Evolutionary conservation across 2,113 vertebrate species (phyloP).

Genomic region (Melanerpes formicivorus): DNA sequence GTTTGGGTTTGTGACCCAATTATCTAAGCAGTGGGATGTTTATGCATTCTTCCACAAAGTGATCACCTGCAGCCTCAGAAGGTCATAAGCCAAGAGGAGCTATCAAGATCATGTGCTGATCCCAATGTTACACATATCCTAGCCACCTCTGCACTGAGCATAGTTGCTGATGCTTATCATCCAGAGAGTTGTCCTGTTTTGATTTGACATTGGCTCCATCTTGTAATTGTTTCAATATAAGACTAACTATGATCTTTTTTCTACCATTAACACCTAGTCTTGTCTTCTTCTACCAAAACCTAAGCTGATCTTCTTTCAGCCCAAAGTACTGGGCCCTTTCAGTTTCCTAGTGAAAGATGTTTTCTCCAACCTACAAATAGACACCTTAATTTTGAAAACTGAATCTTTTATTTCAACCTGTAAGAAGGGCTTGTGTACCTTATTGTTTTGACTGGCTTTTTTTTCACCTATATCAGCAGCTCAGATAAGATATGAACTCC

Average conservation of each 20-base stretch:
- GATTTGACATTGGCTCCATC: background rate
- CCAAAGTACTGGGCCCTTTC: background rate
- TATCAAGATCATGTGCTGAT: accelerated
- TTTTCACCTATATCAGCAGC: background rate
- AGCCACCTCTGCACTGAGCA: background rate
- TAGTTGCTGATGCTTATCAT: background rate
- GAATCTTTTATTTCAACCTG: background rate
- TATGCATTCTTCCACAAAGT: background rate
- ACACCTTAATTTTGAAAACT: background rate
- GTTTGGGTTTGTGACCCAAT: background rate
- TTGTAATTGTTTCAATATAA: background rate
- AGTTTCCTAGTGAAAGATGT: background rate
- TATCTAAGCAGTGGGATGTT: background rate
- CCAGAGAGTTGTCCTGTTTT: background rate
- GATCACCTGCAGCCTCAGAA: background rate
- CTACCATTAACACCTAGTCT: background rate
- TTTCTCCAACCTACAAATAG: background rate
- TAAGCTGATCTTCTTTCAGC: background rate
- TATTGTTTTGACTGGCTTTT: background rate
- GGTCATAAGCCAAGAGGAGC: background rate
- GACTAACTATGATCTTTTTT: background rate
- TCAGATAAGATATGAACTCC: background rate
- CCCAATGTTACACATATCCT: background rate
- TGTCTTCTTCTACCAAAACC: background rate
- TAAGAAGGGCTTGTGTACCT: background rate